These are phyloP conservation scores for Drosophila dives DNA, from an alignment of 2,888 invertebrate genomes.

Conservation along the genomic window DNA sequence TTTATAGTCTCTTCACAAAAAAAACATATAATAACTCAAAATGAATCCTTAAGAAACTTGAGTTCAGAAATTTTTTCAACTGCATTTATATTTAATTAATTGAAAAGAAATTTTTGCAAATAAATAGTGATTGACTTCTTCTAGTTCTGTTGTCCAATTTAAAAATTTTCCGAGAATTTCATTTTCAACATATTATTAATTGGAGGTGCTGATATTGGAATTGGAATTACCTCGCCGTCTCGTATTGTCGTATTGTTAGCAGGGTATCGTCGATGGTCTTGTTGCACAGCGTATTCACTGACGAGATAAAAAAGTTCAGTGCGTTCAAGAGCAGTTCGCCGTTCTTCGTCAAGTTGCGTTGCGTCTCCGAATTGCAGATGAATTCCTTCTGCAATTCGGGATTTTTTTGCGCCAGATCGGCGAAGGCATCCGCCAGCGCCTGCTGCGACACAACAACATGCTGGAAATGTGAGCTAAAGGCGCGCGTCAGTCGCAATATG, in stretches of 20 bases:
- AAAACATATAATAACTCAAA: neutral
- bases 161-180: neutral
- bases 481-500: constrained; percentile 93
- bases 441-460: constrained; percentile 95
- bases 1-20: neutral
- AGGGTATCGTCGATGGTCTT: constrained; percentile 98
- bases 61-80: neutral
- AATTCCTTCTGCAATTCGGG: constrained; percentile 98
- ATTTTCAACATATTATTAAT: neutral
- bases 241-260: constrained; percentile 88
- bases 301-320: constrained; percentile 97
- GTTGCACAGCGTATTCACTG: constrained; percentile 97
- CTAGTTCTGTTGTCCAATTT: neutral
- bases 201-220: neutral
- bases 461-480: constrained; percentile 94
- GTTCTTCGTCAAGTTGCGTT: constrained; percentile 95
- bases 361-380: constrained; percentile 97
- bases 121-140: neutral
- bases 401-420: constrained; percentile 97
- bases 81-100: neutral
- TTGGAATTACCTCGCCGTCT: constrained; percentile 86
- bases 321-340: constrained; percentile 96
- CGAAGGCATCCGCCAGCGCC: constrained; percentile 96
- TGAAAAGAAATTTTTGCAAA: neutral
- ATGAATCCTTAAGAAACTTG: neutral